Conservation (phyloP, 1,140 invertebrate species). For the Chelonus insularis region DNA sequence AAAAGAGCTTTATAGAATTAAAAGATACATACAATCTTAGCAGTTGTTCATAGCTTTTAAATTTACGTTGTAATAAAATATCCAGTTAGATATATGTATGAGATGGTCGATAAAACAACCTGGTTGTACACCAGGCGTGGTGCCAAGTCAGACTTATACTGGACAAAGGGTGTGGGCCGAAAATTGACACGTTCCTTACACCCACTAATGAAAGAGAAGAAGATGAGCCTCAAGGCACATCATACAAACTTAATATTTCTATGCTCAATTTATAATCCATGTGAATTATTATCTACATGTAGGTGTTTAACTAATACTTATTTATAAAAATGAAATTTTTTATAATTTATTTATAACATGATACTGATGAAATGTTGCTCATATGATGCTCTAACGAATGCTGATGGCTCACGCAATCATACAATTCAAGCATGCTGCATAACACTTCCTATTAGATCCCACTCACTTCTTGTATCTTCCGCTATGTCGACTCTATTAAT, state of each 20-base stretch:
- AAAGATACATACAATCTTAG: conserved; percentile 7
- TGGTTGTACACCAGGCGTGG: too few relatives aligned
- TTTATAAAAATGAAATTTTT: conserved; percentile 16
- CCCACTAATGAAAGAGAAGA: conserved; percentile 18
- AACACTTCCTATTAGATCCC: conserved; percentile 10
- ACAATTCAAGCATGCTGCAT: conserved; percentile 11
- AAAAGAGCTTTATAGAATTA: too few relatives aligned
- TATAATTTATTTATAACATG: not conserved
- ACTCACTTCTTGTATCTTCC: conserved; percentile 12
- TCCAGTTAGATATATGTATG: not conserved
- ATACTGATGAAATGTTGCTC: not conserved
- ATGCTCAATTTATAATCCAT: conserved; percentile 37
- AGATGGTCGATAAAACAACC: too few relatives aligned
- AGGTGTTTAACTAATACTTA: conserved; percentile 24
- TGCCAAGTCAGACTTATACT: not conserved
- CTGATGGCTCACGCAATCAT: conserved; percentile 34
- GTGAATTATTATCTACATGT: conserved; percentile 39
- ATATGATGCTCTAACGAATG: conserved; percentile 25
- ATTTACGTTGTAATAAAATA: not conserved
- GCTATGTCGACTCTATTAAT: conserved; percentile 29
- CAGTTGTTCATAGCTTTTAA: not conserved
- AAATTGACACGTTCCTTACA: conserved; percentile 43
- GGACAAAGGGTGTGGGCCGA: conserved; percentile 34
- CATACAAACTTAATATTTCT: not conserved
- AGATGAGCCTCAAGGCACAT: conserved; percentile 4